Conservation (phyloP, 2,888 invertebrate species). For the Heliconius charithonia region DNA sequence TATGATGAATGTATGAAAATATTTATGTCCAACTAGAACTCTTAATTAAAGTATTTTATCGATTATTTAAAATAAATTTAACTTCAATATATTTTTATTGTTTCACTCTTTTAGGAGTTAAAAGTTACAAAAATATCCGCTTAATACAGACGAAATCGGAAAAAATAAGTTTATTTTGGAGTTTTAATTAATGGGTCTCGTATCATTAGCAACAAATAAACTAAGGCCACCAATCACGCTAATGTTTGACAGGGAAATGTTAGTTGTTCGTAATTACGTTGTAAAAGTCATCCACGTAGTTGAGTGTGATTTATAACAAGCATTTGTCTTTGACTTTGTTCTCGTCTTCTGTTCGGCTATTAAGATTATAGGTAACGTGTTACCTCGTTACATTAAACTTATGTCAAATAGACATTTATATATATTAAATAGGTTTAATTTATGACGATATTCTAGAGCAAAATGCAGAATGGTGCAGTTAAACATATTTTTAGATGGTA, state of each 20-base stretch:
- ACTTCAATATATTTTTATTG: too few species aligned
- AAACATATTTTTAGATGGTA: too few species aligned
- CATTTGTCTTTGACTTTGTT: slow-evolving; percentile 46
- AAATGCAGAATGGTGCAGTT: too few species aligned
- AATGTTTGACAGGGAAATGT: slow-evolving; percentile 44
- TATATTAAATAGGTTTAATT: not conserved
- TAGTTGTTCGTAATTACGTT: slow-evolving; percentile 45
- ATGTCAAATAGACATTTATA: not conserved
- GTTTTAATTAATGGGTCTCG: slow-evolving; percentile 33
- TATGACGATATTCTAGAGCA: not conserved
- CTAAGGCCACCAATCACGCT: slow-evolving; percentile 41
- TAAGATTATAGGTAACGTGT: slow-evolving; percentile 33
- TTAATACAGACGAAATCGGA: slow-evolving; percentile 4
- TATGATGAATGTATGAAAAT: too few species aligned
- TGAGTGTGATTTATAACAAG: slow-evolving; percentile 48
- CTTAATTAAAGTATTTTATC: not conserved
- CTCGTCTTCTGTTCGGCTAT: slow-evolving; percentile 34
- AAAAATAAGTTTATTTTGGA: slow-evolving; percentile 20
- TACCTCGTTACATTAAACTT: slow-evolving; percentile 2
- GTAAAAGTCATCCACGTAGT: slow-evolving; percentile 48
- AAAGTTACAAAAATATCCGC: not conserved
- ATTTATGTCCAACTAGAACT: too few species aligned
- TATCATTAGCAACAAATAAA: slow-evolving; percentile 41
- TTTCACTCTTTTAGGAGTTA: not conserved
- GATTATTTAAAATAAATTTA: not conserved